A percentile compares a stretch with the other conserved stretches of the same genome.
phyloP scores from a whole-genome alignment of 2,797 vertebrate species.

The Aphelocoma californica region DNA sequence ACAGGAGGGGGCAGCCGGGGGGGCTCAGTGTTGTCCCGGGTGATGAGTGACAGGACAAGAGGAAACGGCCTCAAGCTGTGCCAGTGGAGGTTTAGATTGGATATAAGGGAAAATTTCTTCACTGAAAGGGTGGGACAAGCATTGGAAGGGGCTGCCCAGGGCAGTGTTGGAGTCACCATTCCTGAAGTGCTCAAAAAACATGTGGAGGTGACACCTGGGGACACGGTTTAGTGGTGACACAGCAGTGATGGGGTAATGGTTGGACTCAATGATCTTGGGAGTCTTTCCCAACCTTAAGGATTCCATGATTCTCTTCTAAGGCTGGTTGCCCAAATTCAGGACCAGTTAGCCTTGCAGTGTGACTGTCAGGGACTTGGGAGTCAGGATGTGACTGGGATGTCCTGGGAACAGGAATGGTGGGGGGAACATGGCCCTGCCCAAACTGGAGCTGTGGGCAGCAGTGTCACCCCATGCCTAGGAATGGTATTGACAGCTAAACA shows the following conservation, averaged over 20 bases:
- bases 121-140: not conserved
- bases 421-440: not conserved
- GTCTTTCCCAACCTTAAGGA: not conserved
- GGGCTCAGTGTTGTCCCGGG: not conserved
- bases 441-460: not conserved
- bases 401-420: not conserved
- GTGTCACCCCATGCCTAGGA: not conserved
- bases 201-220: not conserved
- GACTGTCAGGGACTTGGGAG: not conserved
- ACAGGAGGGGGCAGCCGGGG: rapidly evolving
- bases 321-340: not conserved
- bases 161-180: not conserved
- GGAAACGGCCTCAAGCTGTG: not conserved
- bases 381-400: not conserved
- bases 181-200: not conserved
- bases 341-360: not conserved
- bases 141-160: not conserved
- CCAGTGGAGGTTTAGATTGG: not conserved
- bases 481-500: not conserved
- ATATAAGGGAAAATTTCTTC: not conserved
- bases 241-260: not conserved
- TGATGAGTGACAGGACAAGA: not conserved
- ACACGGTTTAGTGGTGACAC: not conserved
- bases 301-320: not conserved
- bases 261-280: not conserved